Conservation (phyloP, 2,888 invertebrate genomes). For the Lepidocyrtinus sp. region DNA sequence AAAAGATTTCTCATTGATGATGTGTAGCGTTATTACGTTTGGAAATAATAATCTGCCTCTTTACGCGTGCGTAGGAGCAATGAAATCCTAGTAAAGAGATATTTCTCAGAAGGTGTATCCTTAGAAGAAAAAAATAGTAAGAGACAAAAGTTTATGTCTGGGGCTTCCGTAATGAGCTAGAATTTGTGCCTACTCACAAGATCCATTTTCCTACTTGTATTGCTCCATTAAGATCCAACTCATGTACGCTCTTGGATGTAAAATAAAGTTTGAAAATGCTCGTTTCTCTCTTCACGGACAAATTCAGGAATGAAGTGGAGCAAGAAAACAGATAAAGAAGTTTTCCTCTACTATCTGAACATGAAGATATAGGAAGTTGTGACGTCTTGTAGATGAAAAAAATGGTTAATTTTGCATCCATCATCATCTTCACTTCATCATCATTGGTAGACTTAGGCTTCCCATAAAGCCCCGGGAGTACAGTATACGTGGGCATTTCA, state of each 20-base stretch:
- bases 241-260: too few relatives aligned
- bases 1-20: constrained; percentile 1
- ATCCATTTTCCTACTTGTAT: too few relatives aligned
- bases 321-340: background rate
- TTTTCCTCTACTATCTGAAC: background rate
- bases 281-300: background rate
- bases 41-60: background rate
- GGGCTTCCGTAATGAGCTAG: constrained; percentile 3
- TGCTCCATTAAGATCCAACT: too few relatives aligned
- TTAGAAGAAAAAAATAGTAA: background rate
- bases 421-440: constrained; percentile 40
- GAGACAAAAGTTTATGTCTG: background rate
- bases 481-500: constrained; percentile 20
- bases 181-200: constrained; percentile 3
- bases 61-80: background rate
- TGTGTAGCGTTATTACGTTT: background rate
- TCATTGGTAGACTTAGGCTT: too few relatives aligned
- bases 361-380: background rate
- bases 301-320: constrained; percentile 11
- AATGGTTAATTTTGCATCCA: constrained; percentile 42
- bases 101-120: background rate
- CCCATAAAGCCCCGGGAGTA: too few relatives aligned
- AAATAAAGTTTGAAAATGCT: constrained; percentile 13
- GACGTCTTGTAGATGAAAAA: constrained; percentile 16
- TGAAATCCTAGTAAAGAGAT: background rate